These are phyloP conservation scores for Calliphora vomitoria DNA, from an alignment of 2,888 invertebrate species.

Conservation along the genomic window DNA sequence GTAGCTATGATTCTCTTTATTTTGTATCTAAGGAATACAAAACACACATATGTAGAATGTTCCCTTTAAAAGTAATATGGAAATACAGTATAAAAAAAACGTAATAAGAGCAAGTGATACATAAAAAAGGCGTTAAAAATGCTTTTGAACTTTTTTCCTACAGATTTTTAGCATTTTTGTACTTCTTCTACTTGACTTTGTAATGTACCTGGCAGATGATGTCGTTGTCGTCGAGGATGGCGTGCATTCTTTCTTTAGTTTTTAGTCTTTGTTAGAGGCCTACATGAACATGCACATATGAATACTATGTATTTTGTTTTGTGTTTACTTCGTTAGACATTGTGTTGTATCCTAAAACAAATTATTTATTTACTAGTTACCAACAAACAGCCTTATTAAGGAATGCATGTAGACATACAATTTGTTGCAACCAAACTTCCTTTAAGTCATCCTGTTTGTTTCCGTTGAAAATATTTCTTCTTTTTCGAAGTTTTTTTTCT, in stretches of 20 bases:
- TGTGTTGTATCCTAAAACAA: conserved; percentile 22
- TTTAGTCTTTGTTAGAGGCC: background rate
- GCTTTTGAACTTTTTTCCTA: conserved; percentile 64
- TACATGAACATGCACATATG: background rate
- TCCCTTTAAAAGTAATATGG: background rate
- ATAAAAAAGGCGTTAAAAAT: conserved; percentile 51
- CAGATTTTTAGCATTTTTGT: conserved; percentile 67
- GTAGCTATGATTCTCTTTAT: background rate
- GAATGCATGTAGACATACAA: conserved; percentile 76
- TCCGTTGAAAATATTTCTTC: conserved; percentile 63
- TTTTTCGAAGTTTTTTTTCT: conserved; percentile 7
- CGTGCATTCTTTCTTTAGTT: background rate
- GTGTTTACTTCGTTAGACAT: background rate
- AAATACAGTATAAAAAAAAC: background rate
- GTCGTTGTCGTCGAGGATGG: conserved; percentile 41
- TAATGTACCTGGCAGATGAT: conserved; percentile 47
- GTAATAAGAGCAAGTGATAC: conserved; percentile 53
- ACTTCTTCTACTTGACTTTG: conserved; percentile 48
- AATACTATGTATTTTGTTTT: background rate
- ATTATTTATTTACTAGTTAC: conserved; percentile 48
- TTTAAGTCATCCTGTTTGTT: conserved; percentile 66
- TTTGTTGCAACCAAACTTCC: conserved; percentile 67
- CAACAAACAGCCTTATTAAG: conserved; percentile 60
- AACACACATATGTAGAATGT: background rate
- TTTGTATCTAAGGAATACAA: conserved; percentile 4